These are phyloP conservation scores for Eumeta japonica DNA, from an alignment of 1,140 invertebrate species.

Conservation along the genomic window DNA sequence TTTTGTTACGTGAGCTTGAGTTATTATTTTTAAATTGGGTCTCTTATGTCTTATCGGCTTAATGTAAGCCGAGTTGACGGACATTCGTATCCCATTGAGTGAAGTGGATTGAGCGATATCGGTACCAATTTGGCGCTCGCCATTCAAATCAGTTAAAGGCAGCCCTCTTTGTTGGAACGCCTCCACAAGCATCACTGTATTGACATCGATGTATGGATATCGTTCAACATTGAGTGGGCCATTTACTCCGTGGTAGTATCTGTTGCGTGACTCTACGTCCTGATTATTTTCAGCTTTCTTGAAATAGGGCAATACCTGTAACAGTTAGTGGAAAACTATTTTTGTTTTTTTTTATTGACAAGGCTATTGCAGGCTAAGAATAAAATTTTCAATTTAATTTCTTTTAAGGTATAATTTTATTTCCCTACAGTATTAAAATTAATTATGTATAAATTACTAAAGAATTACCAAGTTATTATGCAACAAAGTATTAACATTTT, in stretches of 20 bases:
- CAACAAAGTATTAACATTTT: no score
- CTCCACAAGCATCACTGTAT: constrained; percentile 57
- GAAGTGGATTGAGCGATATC: constrained; percentile 62
- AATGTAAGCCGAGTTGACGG: constrained; percentile 72
- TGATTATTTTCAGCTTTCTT: constrained; percentile 74
- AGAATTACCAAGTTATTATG: no score
- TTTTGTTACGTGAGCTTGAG: constrained; percentile 68
- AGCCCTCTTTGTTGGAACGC: constrained; percentile 64
- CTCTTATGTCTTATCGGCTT: constrained; percentile 67
- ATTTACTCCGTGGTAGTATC: constrained; percentile 56
- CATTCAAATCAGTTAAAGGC: constrained; percentile 58
- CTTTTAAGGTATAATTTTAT: no score
- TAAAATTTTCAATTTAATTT: no score
- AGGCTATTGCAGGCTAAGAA: no score
- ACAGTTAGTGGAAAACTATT: constrained; percentile 30
- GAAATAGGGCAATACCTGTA: constrained; percentile 74
- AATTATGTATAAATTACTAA: no score
- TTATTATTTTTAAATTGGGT: constrained; percentile 70
- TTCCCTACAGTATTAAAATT: no score
- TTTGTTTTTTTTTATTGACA: constrained; percentile 4
- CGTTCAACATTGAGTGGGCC: constrained; percentile 65
- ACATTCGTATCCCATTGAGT: constrained; percentile 64
- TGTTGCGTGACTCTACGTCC: constrained; percentile 49
- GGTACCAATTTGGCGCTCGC: constrained; percentile 59
- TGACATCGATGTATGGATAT: constrained; percentile 62